Conservation (phyloP, 2,888 invertebrate species). For the Lasioglossum oenotherae region DNA sequence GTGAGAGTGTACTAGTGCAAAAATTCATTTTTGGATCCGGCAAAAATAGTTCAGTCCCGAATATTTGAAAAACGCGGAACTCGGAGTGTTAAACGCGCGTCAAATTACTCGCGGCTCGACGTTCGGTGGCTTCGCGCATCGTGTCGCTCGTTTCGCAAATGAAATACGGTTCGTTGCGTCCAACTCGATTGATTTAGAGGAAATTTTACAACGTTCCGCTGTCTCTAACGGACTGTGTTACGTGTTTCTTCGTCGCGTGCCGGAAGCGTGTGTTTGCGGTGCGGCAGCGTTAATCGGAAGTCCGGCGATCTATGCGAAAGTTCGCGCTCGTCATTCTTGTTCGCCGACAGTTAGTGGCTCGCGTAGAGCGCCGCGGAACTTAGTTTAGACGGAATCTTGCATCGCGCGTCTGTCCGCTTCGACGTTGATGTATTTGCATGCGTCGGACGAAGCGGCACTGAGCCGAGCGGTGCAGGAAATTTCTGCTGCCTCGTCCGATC, state of each 20-base stretch:
- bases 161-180: neutral
- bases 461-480: neutral
- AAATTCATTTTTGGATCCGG: no score
- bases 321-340: slow-evolving; percentile 45
- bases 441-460: neutral
- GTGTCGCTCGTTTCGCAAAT: neutral
- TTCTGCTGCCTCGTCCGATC: neutral
- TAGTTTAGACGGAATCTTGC: slow-evolving; percentile 35
- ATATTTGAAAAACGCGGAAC: no score
- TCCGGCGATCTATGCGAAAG: slow-evolving; percentile 43
- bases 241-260: neutral
- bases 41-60: no score
- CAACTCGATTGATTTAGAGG: neutral
- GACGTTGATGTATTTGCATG: slow-evolving; percentile 46
- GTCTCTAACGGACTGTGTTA: neutral
- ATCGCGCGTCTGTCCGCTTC: slow-evolving; percentile 39
- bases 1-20: no score
- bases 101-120: neutral
- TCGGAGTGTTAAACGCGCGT: neutral
- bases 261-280: neutral
- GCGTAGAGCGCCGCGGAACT: slow-evolving; percentile 15
- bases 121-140: neutral
- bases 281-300: slow-evolving; percentile 18
- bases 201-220: neutral
- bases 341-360: slow-evolving; percentile 14